A percentile compares a stretch with the other conserved stretches of the same genome.
phyloP scores from a whole-genome alignment of 2,113 vertebrate genomes.

The Dipodomys ordii region DNA sequence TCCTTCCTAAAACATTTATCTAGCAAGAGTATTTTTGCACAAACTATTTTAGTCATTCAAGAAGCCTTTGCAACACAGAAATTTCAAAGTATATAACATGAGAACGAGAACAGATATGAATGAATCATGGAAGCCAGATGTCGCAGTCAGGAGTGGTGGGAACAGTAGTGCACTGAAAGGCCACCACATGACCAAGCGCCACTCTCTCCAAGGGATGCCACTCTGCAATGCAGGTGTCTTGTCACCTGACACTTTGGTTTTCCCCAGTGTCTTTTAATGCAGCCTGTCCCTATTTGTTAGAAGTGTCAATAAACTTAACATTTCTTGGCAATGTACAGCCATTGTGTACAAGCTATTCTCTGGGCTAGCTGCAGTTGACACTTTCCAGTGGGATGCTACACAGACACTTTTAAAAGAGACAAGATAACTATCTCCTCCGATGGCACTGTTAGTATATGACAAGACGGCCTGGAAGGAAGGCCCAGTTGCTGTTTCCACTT shows the following conservation, averaged over 20 bases:
- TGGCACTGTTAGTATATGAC: neutral
- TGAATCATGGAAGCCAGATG: neutral
- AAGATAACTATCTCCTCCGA: neutral
- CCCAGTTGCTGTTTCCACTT: neutral
- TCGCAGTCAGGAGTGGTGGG: neutral
- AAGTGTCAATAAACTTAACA: neutral
- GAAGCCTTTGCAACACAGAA: neutral
- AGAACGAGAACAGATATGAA: neutral
- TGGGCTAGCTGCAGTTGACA: neutral
- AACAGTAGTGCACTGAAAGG: neutral
- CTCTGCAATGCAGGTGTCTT: neutral
- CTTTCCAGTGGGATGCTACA: neutral
- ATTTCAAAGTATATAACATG: neutral
- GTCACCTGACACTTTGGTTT: neutral
- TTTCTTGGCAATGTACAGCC: neutral
- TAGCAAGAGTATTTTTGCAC: slow-evolving; percentile 24
- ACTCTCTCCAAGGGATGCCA: neutral
- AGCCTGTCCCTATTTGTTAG: neutral
- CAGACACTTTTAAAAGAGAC: neutral
- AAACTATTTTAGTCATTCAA: neutral
- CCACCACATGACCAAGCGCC: fast-evolving
- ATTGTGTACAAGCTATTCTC: neutral
- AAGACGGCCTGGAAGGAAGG: fast-evolving
- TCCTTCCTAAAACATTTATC: neutral
- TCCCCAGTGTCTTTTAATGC: neutral